Evolutionary conservation across 92 coral and sea anemone genomes (phyloP).

Genomic region (Porites cylindrica): DNA sequence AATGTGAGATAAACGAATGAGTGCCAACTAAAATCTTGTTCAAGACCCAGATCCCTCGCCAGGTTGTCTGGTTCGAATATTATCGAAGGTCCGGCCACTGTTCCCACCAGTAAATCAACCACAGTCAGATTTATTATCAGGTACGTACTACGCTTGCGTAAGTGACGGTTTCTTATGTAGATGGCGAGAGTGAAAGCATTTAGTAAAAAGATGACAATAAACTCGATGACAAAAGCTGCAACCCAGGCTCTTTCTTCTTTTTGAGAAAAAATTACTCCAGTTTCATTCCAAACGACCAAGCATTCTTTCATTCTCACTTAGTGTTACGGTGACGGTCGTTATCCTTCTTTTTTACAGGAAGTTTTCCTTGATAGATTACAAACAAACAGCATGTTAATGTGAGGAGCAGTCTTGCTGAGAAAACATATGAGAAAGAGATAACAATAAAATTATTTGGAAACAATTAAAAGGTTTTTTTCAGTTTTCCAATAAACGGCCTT

Average conservation of each 20-base stretch:
- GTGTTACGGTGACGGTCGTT: too few species aligned
- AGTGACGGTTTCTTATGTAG: not conserved
- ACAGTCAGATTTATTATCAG: constrained; percentile 9
- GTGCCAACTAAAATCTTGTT: not conserved
- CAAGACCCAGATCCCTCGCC: not conserved
- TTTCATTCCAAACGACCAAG: too few species aligned
- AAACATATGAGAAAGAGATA: too few species aligned
- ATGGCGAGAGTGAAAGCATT: not conserved
- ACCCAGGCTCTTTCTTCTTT: not conserved
- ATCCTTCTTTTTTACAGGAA: too few species aligned
- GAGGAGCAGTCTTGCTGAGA: too few species aligned
- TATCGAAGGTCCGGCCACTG: not conserved
- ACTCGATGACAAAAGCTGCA: not conserved
- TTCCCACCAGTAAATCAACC: constrained; percentile 16
- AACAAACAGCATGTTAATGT: too few species aligned
- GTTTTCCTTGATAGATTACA: too few species aligned
- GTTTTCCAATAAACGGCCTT: too few species aligned
- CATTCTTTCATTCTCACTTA: too few species aligned
- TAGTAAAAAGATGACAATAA: not conserved
- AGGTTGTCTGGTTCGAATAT: not conserved
- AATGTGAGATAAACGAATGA: not conserved
- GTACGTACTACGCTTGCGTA: not conserved
- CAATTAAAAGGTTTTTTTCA: too few species aligned
- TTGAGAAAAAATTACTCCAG: too few species aligned
- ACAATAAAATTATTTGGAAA: too few species aligned